phyloP scores from a whole-genome alignment of 2,888 invertebrate species.

The Noctua comes region DNA sequence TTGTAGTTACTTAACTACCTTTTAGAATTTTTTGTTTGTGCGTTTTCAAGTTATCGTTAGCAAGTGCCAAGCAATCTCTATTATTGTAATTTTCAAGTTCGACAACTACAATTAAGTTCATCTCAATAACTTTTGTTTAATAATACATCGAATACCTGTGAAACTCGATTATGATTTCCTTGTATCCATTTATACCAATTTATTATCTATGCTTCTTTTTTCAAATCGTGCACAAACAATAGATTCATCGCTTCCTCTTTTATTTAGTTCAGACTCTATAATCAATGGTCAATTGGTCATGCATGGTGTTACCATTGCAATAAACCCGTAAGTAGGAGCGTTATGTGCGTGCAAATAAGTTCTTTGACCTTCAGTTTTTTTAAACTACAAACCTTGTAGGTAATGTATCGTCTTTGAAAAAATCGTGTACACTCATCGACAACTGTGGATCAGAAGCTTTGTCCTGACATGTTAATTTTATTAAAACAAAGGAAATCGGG shows the following conservation, averaged over 20 bases:
- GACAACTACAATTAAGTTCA: neutral
- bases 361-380: constrained; percentile 62
- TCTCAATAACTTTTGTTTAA: neutral
- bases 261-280: constrained; percentile 19
- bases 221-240: constrained; percentile 44
- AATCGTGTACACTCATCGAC: constrained; percentile 31
- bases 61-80: constrained; percentile 9
- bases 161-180: constrained; percentile 19
- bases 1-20: neutral
- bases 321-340: constrained; percentile 26
- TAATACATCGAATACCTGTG: neutral
- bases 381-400: constrained; percentile 42
- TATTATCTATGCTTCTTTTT: constrained; percentile 24
- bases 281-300: constrained; percentile 38
- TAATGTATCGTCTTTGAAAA: constrained; percentile 39
- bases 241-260: constrained; percentile 49
- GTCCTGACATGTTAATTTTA: neutral
- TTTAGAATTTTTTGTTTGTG: neutral
- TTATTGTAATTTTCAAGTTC: constrained; percentile 1
- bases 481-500: neutral
- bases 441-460: neutral
- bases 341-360: constrained; percentile 63
- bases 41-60: neutral
- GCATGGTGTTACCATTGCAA: constrained; percentile 50
- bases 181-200: constrained; percentile 16